Percentiles rank a stretch among this genome's conserved stretches.
phyloP scores from a whole-genome alignment of 2,888 invertebrate genomes.

The Phyto melanocephala region DNA sequence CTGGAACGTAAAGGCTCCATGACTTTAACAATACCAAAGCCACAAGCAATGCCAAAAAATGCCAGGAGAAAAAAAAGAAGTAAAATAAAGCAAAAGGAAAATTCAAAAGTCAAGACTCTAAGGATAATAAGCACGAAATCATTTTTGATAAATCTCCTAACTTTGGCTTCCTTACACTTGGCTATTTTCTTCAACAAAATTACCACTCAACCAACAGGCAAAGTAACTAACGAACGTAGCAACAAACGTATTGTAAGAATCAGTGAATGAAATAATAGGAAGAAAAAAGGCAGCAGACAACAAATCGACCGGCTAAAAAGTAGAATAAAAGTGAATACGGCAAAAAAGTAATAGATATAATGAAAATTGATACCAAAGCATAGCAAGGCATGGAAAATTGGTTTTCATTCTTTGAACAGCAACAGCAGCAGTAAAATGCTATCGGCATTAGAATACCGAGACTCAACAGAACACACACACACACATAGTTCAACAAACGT shows the following conservation, averaged over 20 bases:
- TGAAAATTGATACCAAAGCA: conserved; percentile 67
- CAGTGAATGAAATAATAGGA: conserved; percentile 13
- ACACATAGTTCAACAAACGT: conserved; percentile 25
- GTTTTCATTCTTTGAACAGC: conserved; percentile 39
- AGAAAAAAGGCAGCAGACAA: conserved; percentile 22
- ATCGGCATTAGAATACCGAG: conserved; percentile 1
- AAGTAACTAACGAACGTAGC: too few species aligned
- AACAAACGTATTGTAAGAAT: background rate
- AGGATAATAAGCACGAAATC: conserved; percentile 61
- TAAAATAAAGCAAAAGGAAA: conserved; percentile 29
- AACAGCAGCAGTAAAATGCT: conserved; percentile 6
- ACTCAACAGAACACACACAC: background rate
- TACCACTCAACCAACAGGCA: conserved; percentile 1
- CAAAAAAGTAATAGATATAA: conserved; percentile 57
- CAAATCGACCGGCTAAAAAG: conserved; percentile 44
- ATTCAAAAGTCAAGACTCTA: conserved; percentile 61
- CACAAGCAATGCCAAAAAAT: conserved; percentile 47
- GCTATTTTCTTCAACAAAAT: conserved; percentile 24
- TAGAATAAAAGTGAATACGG: conserved; percentile 30
- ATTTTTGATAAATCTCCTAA: conserved; percentile 58
- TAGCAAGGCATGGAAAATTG: conserved; percentile 67
- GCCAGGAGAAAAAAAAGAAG: conserved; percentile 11
- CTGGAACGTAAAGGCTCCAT: conserved; percentile 39
- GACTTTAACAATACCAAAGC: conserved; percentile 36
- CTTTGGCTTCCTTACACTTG: conserved; percentile 43